Conservation (phyloP, 2,888 invertebrate genomes). For the Agriopis aurantiaria region DNA sequence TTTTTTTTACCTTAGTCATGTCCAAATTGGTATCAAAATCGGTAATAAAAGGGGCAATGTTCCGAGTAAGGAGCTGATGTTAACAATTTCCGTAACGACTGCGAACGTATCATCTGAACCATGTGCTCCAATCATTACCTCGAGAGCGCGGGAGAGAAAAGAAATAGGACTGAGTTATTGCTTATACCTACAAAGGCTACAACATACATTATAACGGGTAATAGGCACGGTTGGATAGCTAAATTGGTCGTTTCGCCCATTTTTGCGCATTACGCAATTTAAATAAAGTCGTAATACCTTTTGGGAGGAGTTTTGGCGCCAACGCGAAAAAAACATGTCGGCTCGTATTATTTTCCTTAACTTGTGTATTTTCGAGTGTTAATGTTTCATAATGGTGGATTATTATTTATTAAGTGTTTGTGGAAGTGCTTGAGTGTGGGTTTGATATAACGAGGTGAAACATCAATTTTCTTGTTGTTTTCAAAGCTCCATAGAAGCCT, state of each 20-base stretch:
- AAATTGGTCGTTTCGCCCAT: constrained; percentile 3
- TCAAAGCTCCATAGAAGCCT: too few relatives aligned
- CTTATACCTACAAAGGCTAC: background rate
- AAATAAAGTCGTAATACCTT: too few relatives aligned
- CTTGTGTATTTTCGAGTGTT: too few relatives aligned
- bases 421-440: too few relatives aligned
- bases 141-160: background rate
- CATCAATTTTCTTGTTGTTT: too few relatives aligned
- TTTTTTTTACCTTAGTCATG: constrained; percentile 12
- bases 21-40: constrained; percentile 23
- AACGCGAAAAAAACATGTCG: too few relatives aligned
- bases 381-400: too few relatives aligned
- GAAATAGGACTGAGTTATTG: constrained; percentile 6
- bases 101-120: constrained; percentile 22
- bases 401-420: too few relatives aligned
- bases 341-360: too few relatives aligned
- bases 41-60: constrained; percentile 28
- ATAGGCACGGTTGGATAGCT: constrained; percentile 7
- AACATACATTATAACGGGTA: background rate
- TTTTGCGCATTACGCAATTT: background rate
- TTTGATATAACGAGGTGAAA: too few relatives aligned
- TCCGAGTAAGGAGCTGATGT: constrained; percentile 27
- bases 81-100: constrained; percentile 21
- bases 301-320: too few relatives aligned
- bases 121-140: constrained; percentile 10